Base-by-base conservation (phyloP, 2,113 vertebrate species). In the Semnornis frantzii region DNA sequence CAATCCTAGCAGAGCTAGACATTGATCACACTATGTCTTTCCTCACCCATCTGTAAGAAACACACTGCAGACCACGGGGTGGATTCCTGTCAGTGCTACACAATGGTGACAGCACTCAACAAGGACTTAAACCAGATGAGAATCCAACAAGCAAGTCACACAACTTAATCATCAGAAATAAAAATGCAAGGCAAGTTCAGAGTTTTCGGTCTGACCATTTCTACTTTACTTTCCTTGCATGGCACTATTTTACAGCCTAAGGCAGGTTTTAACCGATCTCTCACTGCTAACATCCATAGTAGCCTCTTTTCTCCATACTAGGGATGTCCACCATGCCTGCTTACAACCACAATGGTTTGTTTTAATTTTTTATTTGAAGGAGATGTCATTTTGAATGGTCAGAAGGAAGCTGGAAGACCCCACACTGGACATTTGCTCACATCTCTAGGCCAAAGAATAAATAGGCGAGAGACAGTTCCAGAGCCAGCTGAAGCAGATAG, bases 401-500 rank as follows among this genome's bases (percentile, higher is more conserved):
- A 72, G 37, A 92, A 74, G 5, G 1, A 3, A 86, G 48, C 16
- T 78, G 31, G 65, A 90, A 83, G 37, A 60, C 48, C 46, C 63
- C 2, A 71, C 9, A 15, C 28, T 9, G 17, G 65, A 28, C 15
- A 68, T 60, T 60, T 71, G 46, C 54, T 88, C 55, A 57, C 1
- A 1, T 70, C 33, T 85, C 37, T 33, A 54, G 37, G 77, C 58
- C 76, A 78, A 62, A 77, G 54, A 81, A 86, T 57, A 75, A 85
- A 64, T 7, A 75, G 65, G 48, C 81, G 66, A 68, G n/a, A 93
- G 48, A 85, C 52, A 23, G 60, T 28, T 21, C 59, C 16, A 57
- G 65, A 79, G 85, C 71, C 71, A 90, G 58, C 31, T 50, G 33
- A 88, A 93, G 57, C 82, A 93, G 82, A 73, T 74, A 76, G 76